Conservation (phyloP, 2,113 vertebrate species). For the Etia nguti region DNA sequence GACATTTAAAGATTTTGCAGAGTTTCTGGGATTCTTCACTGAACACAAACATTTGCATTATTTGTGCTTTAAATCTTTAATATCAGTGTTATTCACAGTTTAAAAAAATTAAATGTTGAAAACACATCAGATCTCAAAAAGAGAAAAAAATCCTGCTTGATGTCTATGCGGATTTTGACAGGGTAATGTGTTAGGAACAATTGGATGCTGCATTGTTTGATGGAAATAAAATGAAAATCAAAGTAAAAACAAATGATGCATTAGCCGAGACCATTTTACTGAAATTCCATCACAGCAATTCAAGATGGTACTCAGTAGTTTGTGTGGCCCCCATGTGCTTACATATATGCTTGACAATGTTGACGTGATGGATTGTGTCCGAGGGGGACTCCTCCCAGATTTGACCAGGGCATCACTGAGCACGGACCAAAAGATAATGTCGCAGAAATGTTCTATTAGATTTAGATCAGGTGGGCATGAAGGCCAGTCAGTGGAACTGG, state of each 20-base stretch:
- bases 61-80: background rate
- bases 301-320: background rate
- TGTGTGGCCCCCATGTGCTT: background rate
- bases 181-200: background rate
- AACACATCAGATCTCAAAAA: background rate
- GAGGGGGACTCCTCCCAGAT: no score
- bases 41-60: background rate
- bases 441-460: no score
- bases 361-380: background rate
- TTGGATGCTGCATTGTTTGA: background rate
- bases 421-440: no score
- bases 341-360: background rate
- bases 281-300: background rate
- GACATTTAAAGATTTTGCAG: background rate
- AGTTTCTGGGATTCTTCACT: background rate
- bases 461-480: no score
- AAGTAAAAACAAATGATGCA: background rate
- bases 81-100: background rate
- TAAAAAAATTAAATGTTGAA: background rate
- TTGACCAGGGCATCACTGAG: no score
- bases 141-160: background rate
- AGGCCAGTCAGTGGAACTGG: no score
- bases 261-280: background rate
- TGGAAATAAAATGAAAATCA: background rate
- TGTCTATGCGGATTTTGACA: background rate